Evolutionary conservation across 2,888 invertebrate genomes (phyloP).

Genomic region (Lycocerus yunnanus): DNA sequence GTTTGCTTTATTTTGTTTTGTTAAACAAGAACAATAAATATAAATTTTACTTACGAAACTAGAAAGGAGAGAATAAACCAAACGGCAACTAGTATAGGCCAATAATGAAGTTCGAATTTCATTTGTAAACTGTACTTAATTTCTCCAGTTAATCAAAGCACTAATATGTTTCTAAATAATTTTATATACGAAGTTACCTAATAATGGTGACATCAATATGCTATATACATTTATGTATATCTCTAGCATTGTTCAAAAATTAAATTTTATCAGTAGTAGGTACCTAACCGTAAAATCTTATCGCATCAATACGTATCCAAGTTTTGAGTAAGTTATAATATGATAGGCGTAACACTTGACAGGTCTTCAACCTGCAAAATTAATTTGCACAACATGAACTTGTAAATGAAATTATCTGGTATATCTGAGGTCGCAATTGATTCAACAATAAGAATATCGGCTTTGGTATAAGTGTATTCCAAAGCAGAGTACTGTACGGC

Average conservation of each 20-base stretch:
- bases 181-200: too few species aligned
- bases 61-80: slow-evolving; percentile 25
- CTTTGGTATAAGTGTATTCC: too few species aligned
- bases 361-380: too few species aligned
- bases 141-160: background rate
- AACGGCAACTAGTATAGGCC: slow-evolving; percentile 15
- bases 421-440: too few species aligned
- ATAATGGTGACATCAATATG: background rate
- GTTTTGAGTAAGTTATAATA: too few species aligned
- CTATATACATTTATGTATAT: too few species aligned
- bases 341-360: too few species aligned
- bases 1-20: background rate
- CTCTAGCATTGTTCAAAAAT: background rate
- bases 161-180: background rate
- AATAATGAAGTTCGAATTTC: slow-evolving; percentile 14
- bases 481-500: too few species aligned
- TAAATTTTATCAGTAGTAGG: background rate
- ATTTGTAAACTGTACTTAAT: background rate
- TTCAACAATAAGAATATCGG: too few species aligned
- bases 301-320: background rate
- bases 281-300: background rate
- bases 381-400: too few species aligned
- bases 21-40: slow-evolving; percentile 23
- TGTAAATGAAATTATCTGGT: too few species aligned
- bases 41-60: slow-evolving; percentile 28